A percentile compares a stretch with the other conserved stretches of the same genome.
phyloP scores from a whole-genome alignment of 2,797 vertebrate species.

The Sebastiscus tertius region DNA sequence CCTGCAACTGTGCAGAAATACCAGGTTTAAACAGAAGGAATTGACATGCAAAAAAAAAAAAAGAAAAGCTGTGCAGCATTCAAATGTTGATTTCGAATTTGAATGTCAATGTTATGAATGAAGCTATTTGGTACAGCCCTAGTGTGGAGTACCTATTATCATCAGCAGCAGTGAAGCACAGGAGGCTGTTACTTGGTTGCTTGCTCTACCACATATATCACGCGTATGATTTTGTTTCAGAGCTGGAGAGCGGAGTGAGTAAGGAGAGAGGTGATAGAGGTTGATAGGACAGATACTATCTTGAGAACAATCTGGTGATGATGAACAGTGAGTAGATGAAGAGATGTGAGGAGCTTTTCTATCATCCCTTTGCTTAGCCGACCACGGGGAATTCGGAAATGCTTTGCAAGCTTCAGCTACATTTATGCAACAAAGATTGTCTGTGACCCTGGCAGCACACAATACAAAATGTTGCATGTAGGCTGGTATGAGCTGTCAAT shows the following conservation, averaged over 20 bases:
- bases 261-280: neutral
- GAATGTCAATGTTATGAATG: neutral
- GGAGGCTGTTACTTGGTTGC: neutral
- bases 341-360: neutral
- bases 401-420: neutral
- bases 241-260: constrained; percentile 23
- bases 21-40: neutral
- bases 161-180: constrained; percentile 32
- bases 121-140: neutral
- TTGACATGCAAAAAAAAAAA: neutral
- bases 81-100: neutral
- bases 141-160: neutral
- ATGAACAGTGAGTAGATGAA: constrained; percentile 1
- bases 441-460: neutral
- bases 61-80: neutral
- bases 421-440: neutral
- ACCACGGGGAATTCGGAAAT: neutral
- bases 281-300: constrained; percentile 19
- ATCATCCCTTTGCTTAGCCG: neutral
- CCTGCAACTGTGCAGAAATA: neutral
- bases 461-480: neutral
- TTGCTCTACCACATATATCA: constrained; percentile 20
- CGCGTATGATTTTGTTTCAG: constrained; percentile 7
- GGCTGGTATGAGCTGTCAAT: constrained; percentile 1
- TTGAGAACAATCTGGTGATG: constrained; percentile 21